Percentiles rank a stretch among this genome's conserved stretches.
Conservation (phyloP, 37 sponge, comb jelly and placozoan species). For the Agelas oroides region DNA sequence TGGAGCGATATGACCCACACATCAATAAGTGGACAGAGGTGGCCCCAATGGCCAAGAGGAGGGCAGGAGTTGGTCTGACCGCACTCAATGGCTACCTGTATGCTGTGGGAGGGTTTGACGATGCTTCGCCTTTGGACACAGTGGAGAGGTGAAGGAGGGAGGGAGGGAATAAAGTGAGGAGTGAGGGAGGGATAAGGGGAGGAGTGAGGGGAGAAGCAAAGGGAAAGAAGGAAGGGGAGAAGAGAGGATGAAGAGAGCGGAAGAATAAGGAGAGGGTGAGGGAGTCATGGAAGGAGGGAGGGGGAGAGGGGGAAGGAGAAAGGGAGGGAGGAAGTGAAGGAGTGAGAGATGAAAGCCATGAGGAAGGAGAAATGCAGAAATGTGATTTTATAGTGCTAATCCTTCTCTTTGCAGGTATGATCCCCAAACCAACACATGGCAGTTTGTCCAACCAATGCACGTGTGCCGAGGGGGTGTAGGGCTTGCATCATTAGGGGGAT, state of each 20-base stretch:
- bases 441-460: constrained; percentile 81
- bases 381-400: too few species aligned
- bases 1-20: constrained; percentile 92
- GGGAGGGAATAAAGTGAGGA: background rate
- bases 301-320: too few species aligned
- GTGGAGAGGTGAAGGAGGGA: constrained; percentile 75
- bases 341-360: too few species aligned
- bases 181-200: background rate
- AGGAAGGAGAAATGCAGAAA: too few species aligned
- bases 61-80: constrained; percentile 91
- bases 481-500: constrained; percentile 83
- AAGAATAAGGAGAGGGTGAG: too few species aligned
- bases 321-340: too few species aligned
- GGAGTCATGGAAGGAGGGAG: too few species aligned
- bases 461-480: constrained; percentile 92
- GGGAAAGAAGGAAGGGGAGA: too few species aligned
- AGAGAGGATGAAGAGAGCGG: too few species aligned
- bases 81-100: constrained; percentile 88
- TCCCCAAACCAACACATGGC: constrained; percentile 82
- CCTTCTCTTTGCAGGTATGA: constrained; percentile 72
- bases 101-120: constrained; percentile 97
- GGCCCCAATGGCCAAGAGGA: constrained; percentile 78
- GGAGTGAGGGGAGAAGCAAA: background rate
- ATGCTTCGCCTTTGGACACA: constrained; percentile 86
- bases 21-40: constrained; percentile 87